Evolutionary conservation across 2,888 invertebrate species (phyloP).

Genomic region (Pherbina coryleti): DNA sequence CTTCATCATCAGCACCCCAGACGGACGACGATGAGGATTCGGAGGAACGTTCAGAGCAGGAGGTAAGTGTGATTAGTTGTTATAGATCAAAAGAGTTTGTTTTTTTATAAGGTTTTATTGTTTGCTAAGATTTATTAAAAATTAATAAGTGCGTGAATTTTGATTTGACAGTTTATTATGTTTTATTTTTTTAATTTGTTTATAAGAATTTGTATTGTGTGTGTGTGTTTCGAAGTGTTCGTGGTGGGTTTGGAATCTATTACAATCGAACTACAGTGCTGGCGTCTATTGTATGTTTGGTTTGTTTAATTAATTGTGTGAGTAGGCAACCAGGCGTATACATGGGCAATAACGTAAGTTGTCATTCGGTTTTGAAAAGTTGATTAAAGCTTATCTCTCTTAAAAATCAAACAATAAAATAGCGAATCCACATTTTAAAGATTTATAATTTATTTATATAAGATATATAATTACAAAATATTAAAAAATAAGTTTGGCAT

Average conservation of each 20-base stretch:
- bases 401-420: too few relatives aligned
- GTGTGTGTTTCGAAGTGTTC: not conserved
- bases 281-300: not conserved
- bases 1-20: constrained; percentile 30
- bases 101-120: not conserved
- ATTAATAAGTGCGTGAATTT: not conserved
- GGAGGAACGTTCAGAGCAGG: constrained; percentile 16
- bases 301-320: too few relatives aligned
- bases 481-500: too few relatives aligned
- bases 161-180: constrained; percentile 8
- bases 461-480: too few relatives aligned
- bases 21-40: constrained; percentile 44
- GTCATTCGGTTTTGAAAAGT: too few relatives aligned
- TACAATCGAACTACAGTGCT: constrained; percentile 9
- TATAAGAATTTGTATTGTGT: not conserved
- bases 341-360: too few relatives aligned
- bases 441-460: too few relatives aligned
- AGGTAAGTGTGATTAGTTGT: not conserved
- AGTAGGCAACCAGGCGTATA: too few relatives aligned
- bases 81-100: not conserved
- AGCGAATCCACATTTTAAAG: too few relatives aligned
- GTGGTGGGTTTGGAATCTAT: constrained; percentile 24
- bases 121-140: not conserved
- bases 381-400: too few relatives aligned
- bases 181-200: constrained; percentile 13